Conservation (phyloP, 1,140 invertebrate genomes). For the roundworm (Caenorhabditis elegans) region DNA sequence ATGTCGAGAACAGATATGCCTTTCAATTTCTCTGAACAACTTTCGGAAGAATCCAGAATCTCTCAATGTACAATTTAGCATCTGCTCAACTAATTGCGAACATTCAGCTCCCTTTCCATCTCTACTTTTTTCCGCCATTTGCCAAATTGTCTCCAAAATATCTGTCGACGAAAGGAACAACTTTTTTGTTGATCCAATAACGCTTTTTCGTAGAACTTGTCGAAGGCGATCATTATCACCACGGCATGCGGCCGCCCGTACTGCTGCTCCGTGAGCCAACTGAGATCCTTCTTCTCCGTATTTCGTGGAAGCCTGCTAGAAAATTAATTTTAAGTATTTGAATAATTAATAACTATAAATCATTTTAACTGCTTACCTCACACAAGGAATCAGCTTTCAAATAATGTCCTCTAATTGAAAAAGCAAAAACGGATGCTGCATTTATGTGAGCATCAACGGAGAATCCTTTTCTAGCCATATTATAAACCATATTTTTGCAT, state of each 20-base stretch:
- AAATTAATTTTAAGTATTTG: background rate
- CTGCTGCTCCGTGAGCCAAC: slow-evolving; percentile 11
- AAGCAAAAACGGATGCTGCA: background rate
- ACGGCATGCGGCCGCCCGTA: background rate
- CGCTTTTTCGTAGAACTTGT: background rate
- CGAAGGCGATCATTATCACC: background rate
- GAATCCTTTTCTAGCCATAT: background rate
- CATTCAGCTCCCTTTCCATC: slow-evolving; percentile 3
- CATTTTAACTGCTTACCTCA: background rate
- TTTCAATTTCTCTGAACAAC: background rate
- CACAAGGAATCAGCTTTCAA: slow-evolving; percentile 5
- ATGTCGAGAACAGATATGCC: background rate
- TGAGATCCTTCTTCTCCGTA: background rate
- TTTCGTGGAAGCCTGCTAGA: slow-evolving; percentile 3
- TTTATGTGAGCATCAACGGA: background rate
- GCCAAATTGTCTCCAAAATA: background rate
- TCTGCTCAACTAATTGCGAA: slow-evolving; percentile 1
- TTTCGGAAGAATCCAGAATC: slow-evolving; percentile 3
- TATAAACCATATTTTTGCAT: background rate
- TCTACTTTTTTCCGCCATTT: slow-evolving; percentile 2
- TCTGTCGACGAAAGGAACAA: background rate
- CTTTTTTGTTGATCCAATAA: background rate
- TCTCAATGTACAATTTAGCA: background rate
- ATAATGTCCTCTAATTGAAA: background rate
- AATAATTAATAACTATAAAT: background rate